phyloP scores from a whole-genome alignment of 2,113 vertebrate species.

The Pterocles orientalis region DNA sequence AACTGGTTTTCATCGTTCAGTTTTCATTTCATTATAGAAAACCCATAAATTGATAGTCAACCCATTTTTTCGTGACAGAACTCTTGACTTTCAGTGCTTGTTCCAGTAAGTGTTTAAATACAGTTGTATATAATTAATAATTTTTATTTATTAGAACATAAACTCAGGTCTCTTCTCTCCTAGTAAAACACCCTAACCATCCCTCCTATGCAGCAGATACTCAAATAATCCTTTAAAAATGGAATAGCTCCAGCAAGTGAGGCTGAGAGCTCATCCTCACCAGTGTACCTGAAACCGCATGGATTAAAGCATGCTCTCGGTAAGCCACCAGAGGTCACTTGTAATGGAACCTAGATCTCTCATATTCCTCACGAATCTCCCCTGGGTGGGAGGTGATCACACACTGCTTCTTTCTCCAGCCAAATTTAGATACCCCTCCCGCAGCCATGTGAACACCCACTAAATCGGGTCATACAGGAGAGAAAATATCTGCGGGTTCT shows the following conservation, averaged over 20 bases:
- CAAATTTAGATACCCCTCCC: background rate
- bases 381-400: background rate
- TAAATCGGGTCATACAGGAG: background rate
- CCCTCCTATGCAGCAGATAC: background rate
- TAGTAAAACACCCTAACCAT: background rate
- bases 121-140: background rate
- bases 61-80: background rate
- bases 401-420: background rate
- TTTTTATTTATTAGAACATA: background rate
- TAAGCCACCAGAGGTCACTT: background rate
- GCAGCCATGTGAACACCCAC: background rate
- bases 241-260: accelerated
- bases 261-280: background rate
- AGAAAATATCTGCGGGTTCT: background rate
- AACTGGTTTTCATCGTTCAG: background rate
- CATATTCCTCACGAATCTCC: background rate
- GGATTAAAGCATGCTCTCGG: background rate
- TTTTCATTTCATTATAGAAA: background rate
- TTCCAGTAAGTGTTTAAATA: background rate
- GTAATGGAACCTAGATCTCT: background rate
- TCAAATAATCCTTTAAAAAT: background rate
- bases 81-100: background rate
- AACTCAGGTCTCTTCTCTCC: background rate
- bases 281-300: background rate
- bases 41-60: background rate